Base-by-base conservation (phyloP, 2,888 invertebrate genomes). In the Rhaphigaster nebulosa region DNA sequence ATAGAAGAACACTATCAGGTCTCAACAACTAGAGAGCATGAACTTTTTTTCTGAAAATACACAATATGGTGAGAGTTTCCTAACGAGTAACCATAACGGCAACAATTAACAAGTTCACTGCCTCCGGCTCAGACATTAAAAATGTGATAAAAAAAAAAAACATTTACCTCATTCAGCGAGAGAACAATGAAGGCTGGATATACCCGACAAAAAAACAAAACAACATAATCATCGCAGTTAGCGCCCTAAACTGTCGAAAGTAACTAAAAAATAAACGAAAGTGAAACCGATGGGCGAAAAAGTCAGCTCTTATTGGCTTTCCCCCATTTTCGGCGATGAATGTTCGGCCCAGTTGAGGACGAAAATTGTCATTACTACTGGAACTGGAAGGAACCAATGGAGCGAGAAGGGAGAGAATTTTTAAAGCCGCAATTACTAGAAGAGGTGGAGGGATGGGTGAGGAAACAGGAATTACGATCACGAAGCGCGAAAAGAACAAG, bases 281-380 rank as follows among this genome's bases (percentile, higher is more conserved):
- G 70, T 76, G 70, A 76, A 76, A 76, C 70, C 34, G 70, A 76
- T 76, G 34, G 34, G 8, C 70, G 34, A 76, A 76, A 76, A 34
- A 70, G 23, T 2, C 10, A 34, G 60, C 70, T 70, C 15, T 38
- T 76, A 76, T 76, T 38, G 70, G 38, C 70, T 76, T 76, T 76
- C 70, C 70, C 70, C 70, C 34, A 76, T 76, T 76, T 76, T 76
- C 70, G 70, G 70, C 70, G 34, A 76, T 76, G 38, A 76, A 76
- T 20, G 70, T 76, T 38, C 70, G 70, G 38, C 70, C 20, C 38
- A 76, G 70, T 76, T 76, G 38, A 60, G 60, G 60, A 29, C 60
- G 60, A 38, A 76, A 76, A 76, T 38, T 76, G 70, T 76, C 70
- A 76, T 76, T 76, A 76, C 38, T 8, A 5, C 65, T n/a, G n/a